phyloP scores from a whole-genome alignment of 1,140 invertebrate genomes.

The Formica exsecta region DNA sequence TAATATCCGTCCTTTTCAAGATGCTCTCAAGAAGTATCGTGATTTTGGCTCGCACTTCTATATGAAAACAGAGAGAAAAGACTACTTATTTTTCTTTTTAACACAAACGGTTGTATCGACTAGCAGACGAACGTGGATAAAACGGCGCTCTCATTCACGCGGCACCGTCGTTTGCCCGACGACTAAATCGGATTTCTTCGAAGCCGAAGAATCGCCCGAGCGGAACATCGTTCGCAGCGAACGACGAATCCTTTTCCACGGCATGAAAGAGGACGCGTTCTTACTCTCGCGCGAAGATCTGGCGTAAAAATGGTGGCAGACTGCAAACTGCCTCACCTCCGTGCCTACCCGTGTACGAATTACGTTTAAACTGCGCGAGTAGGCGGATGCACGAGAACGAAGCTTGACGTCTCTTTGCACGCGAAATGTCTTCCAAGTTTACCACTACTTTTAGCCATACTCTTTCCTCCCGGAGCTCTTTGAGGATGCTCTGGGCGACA shows the following conservation, averaged over 20 bases:
- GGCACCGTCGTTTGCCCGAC: neutral
- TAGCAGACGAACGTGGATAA: constrained; percentile 17
- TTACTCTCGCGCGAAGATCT: neutral
- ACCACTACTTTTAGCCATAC: neutral
- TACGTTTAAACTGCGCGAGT: constrained; percentile 21
- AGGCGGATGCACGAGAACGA: neutral
- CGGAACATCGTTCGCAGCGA: constrained; percentile 29
- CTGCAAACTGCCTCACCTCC: constrained; percentile 2
- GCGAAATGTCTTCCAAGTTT: constrained; percentile 11
- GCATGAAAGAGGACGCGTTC: constrained; percentile 28
- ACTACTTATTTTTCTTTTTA: constrained; percentile 1
- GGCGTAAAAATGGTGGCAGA: constrained; percentile 39
- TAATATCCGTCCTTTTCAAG: constrained; percentile 14
- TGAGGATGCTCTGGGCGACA: constrained; percentile 67
- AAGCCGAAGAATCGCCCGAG: constrained; percentile 37
- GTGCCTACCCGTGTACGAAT: constrained; percentile 16
- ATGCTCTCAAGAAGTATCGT: neutral
- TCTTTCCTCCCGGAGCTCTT: constrained; percentile 45
- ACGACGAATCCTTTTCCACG: constrained; percentile 3
- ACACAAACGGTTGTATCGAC: constrained; percentile 25
- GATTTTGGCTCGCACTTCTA: neutral
- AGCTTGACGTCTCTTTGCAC: neutral
- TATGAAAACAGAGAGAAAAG: neutral
- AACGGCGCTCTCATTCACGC: constrained; percentile 41
- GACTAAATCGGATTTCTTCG: constrained; percentile 67